Evolutionary conservation across 2,113 vertebrate species (phyloP).

Genomic region (Myiagra hebetior): DNA sequence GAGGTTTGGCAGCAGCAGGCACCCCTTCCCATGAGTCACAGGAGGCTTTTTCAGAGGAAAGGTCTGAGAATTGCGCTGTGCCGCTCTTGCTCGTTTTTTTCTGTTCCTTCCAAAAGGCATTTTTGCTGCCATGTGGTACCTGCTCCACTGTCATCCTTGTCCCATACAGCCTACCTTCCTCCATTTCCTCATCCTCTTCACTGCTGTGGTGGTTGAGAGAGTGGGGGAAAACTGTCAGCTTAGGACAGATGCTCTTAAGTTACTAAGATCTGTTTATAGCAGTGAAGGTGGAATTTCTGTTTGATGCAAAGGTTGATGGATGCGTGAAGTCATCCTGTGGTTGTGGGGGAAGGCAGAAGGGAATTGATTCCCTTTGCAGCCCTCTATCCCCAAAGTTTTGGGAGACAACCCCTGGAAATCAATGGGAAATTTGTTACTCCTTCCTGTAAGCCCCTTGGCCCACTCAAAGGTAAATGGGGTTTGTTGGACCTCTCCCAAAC

Average conservation of each 20-base stretch:
- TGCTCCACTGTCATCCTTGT: not conserved
- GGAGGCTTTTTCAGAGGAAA: not conserved
- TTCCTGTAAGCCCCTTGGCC: not conserved
- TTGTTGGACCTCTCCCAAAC: not conserved
- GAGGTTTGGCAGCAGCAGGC: constrained; percentile 34
- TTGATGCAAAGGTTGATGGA: not conserved
- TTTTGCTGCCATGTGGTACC: not conserved
- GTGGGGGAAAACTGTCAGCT: not conserved
- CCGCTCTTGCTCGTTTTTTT: not conserved
- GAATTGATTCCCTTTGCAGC: not conserved
- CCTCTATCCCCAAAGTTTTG: not conserved
- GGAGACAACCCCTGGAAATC: not conserved
- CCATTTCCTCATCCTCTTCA: not conserved
- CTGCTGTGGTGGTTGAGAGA: not conserved
- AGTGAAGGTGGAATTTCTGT: not conserved
- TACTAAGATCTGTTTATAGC: not conserved
- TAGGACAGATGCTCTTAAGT: not conserved
- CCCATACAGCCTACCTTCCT: not conserved
- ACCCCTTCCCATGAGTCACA: constrained; percentile 16
- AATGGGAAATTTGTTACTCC: not conserved
- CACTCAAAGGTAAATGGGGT: not conserved
- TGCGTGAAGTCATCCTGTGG: not conserved
- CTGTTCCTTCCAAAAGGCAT: not conserved
- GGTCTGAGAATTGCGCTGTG: not conserved
- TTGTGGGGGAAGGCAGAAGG: not conserved